Percentiles rank a stretch among this genome's conserved stretches.
Evolutionary conservation across 30 jellyfish, hydroid and myxozoan species (phyloP).

Genomic region (Aurelia sp.): DNA sequence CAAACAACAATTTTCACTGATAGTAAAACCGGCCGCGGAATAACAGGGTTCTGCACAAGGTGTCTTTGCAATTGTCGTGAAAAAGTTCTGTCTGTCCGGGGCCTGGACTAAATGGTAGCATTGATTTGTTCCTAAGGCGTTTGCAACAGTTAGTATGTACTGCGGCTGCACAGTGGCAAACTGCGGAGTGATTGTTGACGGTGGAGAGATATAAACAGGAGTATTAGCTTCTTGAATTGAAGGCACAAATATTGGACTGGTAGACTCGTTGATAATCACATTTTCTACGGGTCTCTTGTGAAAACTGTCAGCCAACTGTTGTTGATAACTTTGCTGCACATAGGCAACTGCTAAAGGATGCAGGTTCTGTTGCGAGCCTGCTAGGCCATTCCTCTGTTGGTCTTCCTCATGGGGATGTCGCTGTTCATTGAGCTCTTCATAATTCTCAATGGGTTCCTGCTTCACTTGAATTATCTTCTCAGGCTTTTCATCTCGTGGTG

Average conservation of each 20-base stretch:
- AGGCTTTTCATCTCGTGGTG: conserved; percentile 48
- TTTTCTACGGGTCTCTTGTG: conserved; percentile 82
- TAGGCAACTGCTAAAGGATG: conserved; percentile 83
- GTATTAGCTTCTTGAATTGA: conserved; percentile 64
- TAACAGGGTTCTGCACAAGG: conserved; percentile 65
- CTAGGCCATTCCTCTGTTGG: conserved; percentile 21
- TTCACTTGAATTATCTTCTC: conserved; percentile 48
- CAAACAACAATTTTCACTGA: conserved; percentile 44
- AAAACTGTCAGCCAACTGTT: conserved; percentile 55
- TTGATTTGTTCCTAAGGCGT: conserved; percentile 75
- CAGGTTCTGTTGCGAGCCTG: conserved; percentile 60
- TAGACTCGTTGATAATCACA: conserved; percentile 77
- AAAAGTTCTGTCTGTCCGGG: conserved; percentile 48
- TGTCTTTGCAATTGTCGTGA: conserved; percentile 63
- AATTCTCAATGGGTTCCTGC: conserved; percentile 69
- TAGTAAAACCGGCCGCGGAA: conserved; percentile 40
- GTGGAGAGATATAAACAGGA: conserved; percentile 56
- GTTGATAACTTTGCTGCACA: conserved; percentile 72
- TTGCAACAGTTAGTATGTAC: conserved; percentile 85
- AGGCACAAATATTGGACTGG: conserved; percentile 74
- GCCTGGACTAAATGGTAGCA: conserved; percentile 84
- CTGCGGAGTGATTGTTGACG: conserved; percentile 70
- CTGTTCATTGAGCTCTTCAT: conserved; percentile 28
- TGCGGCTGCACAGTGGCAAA: conserved; percentile 98
- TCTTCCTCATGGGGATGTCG: conserved; percentile 39